A percentile compares a stretch with the other conserved stretches of the same genome.
Conservation (phyloP, 2,888 invertebrate species). For the Temnothorax unifasciatus region DNA sequence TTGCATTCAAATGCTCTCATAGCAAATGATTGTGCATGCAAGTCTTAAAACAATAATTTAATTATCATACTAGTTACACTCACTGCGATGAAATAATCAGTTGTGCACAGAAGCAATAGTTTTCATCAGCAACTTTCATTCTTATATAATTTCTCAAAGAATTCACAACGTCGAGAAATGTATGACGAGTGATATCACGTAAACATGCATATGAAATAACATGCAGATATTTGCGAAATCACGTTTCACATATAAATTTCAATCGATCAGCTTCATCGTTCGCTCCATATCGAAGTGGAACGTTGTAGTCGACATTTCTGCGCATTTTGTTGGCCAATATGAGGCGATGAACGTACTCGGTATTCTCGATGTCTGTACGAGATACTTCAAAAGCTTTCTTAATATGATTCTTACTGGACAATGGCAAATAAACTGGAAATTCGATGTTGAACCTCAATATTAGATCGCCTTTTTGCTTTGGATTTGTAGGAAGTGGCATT, state of each 20-base stretch:
- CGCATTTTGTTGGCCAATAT: conserved; percentile 76
- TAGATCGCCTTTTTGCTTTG: conserved; percentile 90
- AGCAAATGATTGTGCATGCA: neutral
- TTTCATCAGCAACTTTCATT: neutral
- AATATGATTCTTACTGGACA: conserved; percentile 85
- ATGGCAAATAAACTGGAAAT: conserved; percentile 88
- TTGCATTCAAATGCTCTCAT: neutral
- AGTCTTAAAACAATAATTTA: neutral
- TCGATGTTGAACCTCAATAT: conserved; percentile 90
- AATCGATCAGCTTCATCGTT: conserved; percentile 68
- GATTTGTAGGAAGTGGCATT: conserved; percentile 89
- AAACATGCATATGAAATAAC: conserved; percentile 15
- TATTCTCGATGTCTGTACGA: conserved; percentile 60
- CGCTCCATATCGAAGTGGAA: conserved; percentile 70
- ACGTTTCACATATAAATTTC: conserved; percentile 62
- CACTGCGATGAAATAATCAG: neutral
- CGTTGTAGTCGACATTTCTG: conserved; percentile 74
- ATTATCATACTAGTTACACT: neutral
- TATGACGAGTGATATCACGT: neutral
- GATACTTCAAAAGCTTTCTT: conserved; percentile 78
- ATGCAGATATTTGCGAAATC: conserved; percentile 9
- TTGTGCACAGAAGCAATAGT: neutral
- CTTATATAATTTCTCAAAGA: neutral
- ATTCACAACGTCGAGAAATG: neutral
- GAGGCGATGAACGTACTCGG: conserved; percentile 74